Base-by-base conservation (phyloP, 2,113 vertebrate genomes). In the Pampusana beccarii region DNA sequence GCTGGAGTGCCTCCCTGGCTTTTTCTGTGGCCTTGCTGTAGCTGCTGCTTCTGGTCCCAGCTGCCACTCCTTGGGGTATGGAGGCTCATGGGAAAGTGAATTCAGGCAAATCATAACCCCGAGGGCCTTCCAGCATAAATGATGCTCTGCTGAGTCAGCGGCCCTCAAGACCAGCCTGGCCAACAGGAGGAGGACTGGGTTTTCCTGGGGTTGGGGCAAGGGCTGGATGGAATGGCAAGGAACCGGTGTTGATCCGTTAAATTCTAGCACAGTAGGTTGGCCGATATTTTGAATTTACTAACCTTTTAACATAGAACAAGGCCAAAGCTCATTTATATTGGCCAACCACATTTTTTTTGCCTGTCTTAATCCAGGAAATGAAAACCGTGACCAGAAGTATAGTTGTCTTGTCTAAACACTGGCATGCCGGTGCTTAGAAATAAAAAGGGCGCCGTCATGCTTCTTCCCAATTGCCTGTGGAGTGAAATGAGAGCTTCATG, bases 251-350 rank as follows among this genome's bases (percentile, higher is more conserved):
- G 80, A 89, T 96, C 57, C 46, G 74, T 96, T 95, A 54, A 70
- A 79, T 80, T 96, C 83, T 88, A 69, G 64, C 78, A 88, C 51
- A 71, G 70, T 31, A 95, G 65, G 57, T 77, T 95, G 86, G 77
- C 57, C 92, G 92, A 80, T 87, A 94, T 79, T 96, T 78, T 81
- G 25, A 89, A 72, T 97, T 95, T 91, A 64, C 77, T 97, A 93
- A 94, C 48, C 80, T 97, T 96, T 91, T 88, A 87, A 64, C 15
- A 31, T 14, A 93, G 65, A 91, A 79, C 33, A 16, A 25, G 58
- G 64, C 34, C 69, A 85, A 91, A 69, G 38, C 20, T 90, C 36
- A 92, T 77, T 87, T 92, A 29, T 86, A n/a, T 44, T 82, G 80
- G 80, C 66, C 89, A 96, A 74, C 10, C 46, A 73, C 60, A 29